phyloP scores from a whole-genome alignment of 1,140 invertebrate species.

The Teleogryllus occipitalis region DNA sequence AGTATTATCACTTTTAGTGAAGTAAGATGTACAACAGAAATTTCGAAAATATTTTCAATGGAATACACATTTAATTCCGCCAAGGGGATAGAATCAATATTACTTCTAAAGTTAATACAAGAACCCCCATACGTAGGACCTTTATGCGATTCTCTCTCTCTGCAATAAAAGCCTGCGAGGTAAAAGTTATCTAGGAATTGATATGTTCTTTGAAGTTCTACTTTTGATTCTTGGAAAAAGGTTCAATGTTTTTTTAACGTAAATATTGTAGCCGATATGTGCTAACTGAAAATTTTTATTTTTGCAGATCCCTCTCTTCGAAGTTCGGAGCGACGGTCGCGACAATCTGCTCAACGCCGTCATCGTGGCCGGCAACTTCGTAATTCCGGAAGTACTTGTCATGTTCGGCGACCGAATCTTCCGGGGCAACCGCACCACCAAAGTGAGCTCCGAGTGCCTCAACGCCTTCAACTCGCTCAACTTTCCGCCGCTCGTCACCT shows the following conservation, averaged over 20 bases:
- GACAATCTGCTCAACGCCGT: slow-evolving; percentile 89
- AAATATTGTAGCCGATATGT: background rate
- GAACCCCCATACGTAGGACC: too few relatives aligned
- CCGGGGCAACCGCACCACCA: slow-evolving; percentile 84
- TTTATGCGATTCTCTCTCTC: too few relatives aligned
- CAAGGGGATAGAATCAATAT: too few relatives aligned
- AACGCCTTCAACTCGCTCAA: slow-evolving; percentile 91
- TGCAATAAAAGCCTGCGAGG: too few relatives aligned
- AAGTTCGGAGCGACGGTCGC: slow-evolving; percentile 79
- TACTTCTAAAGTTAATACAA: too few relatives aligned
- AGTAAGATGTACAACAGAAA: too few relatives aligned
- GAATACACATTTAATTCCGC: too few relatives aligned
- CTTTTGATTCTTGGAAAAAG: too few relatives aligned
- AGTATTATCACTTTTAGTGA: too few relatives aligned
- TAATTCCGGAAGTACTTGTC: slow-evolving; percentile 89
- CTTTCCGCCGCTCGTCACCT: slow-evolving; percentile 67
- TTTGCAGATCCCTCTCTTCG: slow-evolving; percentile 82
- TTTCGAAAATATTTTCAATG: too few relatives aligned
- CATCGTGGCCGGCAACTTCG: slow-evolving; percentile 82
- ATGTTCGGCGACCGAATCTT: slow-evolving; percentile 85
- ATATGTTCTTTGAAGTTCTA: too few relatives aligned
- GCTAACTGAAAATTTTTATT: slow-evolving; percentile 9
- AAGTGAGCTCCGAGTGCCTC: slow-evolving; percentile 69
- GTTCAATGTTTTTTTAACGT: background rate
- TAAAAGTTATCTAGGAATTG: too few relatives aligned